phyloP scores from a whole-genome alignment of 2,888 invertebrate genomes.

The Andrena camellia region DNA sequence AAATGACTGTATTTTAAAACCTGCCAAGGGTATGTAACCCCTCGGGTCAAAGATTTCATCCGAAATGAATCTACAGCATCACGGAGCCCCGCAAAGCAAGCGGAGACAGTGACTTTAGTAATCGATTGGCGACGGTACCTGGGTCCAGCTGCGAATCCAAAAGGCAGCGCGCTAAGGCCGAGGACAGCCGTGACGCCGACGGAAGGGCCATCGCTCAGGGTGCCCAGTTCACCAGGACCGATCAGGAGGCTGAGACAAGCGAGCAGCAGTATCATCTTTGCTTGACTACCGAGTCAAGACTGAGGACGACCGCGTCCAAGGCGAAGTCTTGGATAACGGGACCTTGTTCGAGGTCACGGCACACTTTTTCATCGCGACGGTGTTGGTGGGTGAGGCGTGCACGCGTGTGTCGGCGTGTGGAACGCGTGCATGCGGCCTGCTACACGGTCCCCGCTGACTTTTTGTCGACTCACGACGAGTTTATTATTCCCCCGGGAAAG shows the following conservation, averaged over 20 bases:
- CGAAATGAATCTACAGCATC: neutral
- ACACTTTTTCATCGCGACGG: constrained; percentile 78
- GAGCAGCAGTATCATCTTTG: constrained; percentile 81
- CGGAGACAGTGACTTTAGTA: neutral
- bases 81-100: neutral
- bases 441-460: constrained; percentile 50
- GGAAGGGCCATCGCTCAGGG: constrained; percentile 71
- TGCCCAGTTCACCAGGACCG: constrained; percentile 73
- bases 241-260: constrained; percentile 76
- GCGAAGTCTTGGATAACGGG: constrained; percentile 80
- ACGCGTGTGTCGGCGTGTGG: constrained; percentile 28
- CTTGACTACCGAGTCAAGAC: constrained; percentile 83
- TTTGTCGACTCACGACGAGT: constrained; percentile 61
- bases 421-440: constrained; percentile 25
- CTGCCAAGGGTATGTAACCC: too few species aligned
- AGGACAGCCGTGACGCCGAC: constrained; percentile 71
- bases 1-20: neutral
- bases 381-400: constrained; percentile 34
- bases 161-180: constrained; percentile 73
- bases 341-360: constrained; percentile 84
- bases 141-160: constrained; percentile 78
- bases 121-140: constrained; percentile 73
- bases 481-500: constrained; percentile 66
- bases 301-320: constrained; percentile 79
- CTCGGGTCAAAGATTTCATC: too few species aligned